A percentile compares a stretch with the other conserved stretches of the same genome.
Evolutionary conservation across 2,797 vertebrate genomes (phyloP).

Genomic region (Mus minutoides): DNA sequence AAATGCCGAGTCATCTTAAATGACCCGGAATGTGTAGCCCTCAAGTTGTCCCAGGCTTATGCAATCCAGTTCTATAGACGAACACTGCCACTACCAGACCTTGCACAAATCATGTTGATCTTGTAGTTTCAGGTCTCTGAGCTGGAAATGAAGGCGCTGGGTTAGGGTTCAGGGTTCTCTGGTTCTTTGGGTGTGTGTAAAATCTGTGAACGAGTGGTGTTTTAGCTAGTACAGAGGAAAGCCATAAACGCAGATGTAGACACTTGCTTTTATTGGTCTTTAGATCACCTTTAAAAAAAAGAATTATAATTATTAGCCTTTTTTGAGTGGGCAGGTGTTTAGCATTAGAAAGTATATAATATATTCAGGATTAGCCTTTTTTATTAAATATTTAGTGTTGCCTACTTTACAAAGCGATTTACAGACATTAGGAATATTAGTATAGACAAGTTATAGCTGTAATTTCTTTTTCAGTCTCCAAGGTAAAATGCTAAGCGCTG

Average conservation of each 20-base stretch:
- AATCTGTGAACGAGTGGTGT: neutral
- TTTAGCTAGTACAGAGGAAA: neutral
- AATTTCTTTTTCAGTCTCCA: neutral
- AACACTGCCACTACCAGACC: neutral
- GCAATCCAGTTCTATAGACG: neutral
- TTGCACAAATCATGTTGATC: neutral
- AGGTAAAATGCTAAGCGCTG: neutral
- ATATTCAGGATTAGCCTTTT: neutral
- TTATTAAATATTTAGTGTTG: neutral
- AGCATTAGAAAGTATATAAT: neutral
- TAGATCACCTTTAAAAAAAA: neutral
- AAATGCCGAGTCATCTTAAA: constrained; percentile 35
- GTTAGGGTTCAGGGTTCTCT: constrained; percentile 43
- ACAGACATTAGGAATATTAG: neutral
- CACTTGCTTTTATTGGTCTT: neutral
- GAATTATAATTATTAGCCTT: neutral
- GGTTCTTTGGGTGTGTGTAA: neutral
- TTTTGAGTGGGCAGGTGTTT: constrained; percentile 2
- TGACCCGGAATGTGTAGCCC: neutral
- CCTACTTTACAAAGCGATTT: constrained; percentile 35
- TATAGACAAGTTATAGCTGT: neutral
- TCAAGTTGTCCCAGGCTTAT: neutral
- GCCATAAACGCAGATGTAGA: neutral
- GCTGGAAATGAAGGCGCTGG: constrained; percentile 38
- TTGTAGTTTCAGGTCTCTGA: neutral